Evolutionary conservation across 2,113 vertebrate species (phyloP).

Genomic region (Acrocephalus arundinaceus): DNA sequence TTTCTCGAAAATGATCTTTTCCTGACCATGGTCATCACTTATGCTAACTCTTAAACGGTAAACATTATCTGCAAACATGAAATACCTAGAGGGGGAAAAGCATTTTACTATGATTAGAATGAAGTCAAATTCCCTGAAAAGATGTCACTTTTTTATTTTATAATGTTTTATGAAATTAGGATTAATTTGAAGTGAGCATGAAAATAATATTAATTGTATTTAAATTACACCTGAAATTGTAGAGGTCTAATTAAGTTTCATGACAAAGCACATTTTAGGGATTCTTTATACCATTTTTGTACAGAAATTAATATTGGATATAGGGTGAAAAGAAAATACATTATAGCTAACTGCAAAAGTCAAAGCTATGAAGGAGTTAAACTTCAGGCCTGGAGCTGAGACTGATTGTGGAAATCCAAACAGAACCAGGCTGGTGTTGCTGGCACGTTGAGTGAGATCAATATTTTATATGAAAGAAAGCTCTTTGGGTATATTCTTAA

Average conservation of each 20-base stretch:
- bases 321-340: background rate
- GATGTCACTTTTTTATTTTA: background rate
- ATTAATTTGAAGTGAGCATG: background rate
- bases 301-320: background rate
- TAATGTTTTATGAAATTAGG: background rate
- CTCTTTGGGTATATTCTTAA: background rate
- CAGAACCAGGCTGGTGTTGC: background rate
- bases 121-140: background rate
- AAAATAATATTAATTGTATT: background rate
- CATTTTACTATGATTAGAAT: background rate
- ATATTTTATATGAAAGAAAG: background rate
- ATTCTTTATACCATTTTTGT: background rate
- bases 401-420: background rate
- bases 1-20: constrained; percentile 77
- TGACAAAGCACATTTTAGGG: background rate
- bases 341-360: background rate
- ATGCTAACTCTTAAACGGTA: constrained; percentile 74
- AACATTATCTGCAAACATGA: constrained; percentile 85
- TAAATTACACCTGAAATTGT: background rate
- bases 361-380: background rate
- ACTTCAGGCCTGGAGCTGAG: background rate
- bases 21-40: background rate
- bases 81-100: constrained; percentile 81
- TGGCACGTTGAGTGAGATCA: background rate
- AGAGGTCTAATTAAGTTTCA: background rate